A percentile compares a stretch with the other conserved stretches of the same genome.
Conservation (phyloP, 2,113 vertebrate genomes). For the Sinosuthora webbiana region DNA sequence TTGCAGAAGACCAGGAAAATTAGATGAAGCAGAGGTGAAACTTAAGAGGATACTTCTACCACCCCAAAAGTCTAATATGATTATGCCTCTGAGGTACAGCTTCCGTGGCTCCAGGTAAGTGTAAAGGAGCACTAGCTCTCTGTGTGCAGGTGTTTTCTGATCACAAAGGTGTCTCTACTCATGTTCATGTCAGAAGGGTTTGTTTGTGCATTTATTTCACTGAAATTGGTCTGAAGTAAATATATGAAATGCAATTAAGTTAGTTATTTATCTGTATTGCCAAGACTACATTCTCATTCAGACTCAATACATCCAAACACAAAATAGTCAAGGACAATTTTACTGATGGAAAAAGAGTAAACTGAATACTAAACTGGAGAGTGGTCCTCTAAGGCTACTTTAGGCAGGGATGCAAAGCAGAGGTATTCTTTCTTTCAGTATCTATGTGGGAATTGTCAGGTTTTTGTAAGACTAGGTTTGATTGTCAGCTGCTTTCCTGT, state of each 20-base stretch:
- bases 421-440: background rate
- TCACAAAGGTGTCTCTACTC: background rate
- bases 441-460: background rate
- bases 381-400: background rate
- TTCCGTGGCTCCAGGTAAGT: background rate
- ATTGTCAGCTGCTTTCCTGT: background rate
- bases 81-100: background rate
- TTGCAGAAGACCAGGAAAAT: background rate
- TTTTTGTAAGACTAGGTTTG: background rate
- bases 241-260: background rate
- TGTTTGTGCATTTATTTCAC: background rate
- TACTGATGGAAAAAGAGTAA: background rate
- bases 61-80: background rate
- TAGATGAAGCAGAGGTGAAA: background rate
- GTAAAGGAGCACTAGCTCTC: background rate
- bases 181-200: background rate
- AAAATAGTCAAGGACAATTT: background rate
- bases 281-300: background rate
- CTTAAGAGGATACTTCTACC: background rate
- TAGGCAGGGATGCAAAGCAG: background rate
- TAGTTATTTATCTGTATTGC: background rate
- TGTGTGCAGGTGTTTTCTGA: background rate
- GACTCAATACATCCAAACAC: background rate
- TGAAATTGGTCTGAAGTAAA: background rate
- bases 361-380: accelerated